Conservation (phyloP, 2,888 invertebrate species). For the Drosophila heteroneura region DNA sequence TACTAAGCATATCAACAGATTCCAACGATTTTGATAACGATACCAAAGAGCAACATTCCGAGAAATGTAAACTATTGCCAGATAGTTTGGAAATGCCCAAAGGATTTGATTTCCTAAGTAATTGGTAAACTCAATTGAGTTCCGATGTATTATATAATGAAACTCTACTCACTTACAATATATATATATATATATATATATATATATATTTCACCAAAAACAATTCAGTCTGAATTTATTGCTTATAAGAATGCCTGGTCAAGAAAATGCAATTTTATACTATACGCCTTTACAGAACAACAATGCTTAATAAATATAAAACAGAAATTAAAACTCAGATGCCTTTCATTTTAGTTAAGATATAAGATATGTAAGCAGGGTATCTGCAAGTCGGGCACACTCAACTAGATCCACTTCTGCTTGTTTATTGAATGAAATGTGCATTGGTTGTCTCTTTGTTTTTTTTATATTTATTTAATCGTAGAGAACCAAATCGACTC, state of each 20-base stretch:
- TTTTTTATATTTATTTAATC: not conserved
- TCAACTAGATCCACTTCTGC: not conserved
- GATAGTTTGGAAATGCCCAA: conserved; percentile 64
- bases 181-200: conserved; percentile 14
- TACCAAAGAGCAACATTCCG: conserved; percentile 51
- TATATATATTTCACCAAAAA: conserved; percentile 26
- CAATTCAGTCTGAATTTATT: conserved; percentile 25
- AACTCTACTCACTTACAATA: not conserved
- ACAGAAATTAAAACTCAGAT: not conserved
- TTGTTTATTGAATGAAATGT: conserved; percentile 19
- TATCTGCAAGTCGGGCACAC: not conserved
- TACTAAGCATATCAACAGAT: conserved; percentile 32
- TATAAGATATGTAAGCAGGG: not conserved
- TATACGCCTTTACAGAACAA: conserved; percentile 1
- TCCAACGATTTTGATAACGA: conserved; percentile 59
- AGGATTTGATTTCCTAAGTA: conserved; percentile 61
- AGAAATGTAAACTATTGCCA: conserved; percentile 49
- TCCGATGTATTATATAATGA: not conserved
- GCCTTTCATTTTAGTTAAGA: not conserved
- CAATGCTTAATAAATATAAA: conserved; percentile 13
- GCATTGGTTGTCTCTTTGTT: not conserved
- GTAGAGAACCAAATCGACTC: conserved; percentile 12
- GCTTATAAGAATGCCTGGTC: conserved; percentile 18
- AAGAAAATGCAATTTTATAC: conserved; percentile 2
- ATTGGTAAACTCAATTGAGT: conserved; percentile 44